Evolutionary conservation across 1,140 invertebrate genomes (phyloP), one percentile per base, ranked within the genome.

Genomic region (Camponotus floridanus): DNA sequence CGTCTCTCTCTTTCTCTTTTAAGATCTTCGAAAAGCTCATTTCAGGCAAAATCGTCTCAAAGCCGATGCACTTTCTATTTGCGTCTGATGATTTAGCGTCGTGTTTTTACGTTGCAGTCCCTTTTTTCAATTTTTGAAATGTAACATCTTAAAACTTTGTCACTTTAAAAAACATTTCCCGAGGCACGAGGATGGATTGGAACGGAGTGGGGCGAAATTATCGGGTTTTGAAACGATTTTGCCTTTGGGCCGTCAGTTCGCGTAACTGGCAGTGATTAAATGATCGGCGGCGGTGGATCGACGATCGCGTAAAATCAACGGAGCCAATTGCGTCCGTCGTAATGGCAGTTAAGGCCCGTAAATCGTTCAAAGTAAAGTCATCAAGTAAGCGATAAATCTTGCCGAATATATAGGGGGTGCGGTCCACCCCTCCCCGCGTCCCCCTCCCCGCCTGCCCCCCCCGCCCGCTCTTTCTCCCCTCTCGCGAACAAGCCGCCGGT

Each of bases 321-420:
- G 67, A 73, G 26, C 67, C 79, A 81, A 81, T 81, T 81, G 79
- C 67, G 51, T 59, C 26, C 55, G 36, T 61, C 67, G 67, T 61
- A 73, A 73, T 70, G 78, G 65, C 36, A 65, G 68, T 87, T 89
- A 87, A 80, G 73, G 68, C 39, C 45, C 70, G 86, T 85, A 87
- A 89, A 90, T 90, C 79, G 85, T 48, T 57, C 59, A 51, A 88
- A 90, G 85, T 86, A 91, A 86, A 91, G 90, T 91, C 90, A 91
- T 91, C 86, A 83, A 91, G 85, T 61, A 70, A 61, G 39, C 87
- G 81, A 91, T 91, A 89, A 91, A 91, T 91, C 90, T 91, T 84
- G 67, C 62, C 55, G 26, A 8, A 83, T 61, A 45, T 42, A 70
- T 57, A 68, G 42, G 79, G 1, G 42, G 11, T 45, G 42, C 9